These are phyloP conservation scores for Lutraria lutraria DNA, from an alignment of 2,888 invertebrate species.

Conservation along the genomic window DNA sequence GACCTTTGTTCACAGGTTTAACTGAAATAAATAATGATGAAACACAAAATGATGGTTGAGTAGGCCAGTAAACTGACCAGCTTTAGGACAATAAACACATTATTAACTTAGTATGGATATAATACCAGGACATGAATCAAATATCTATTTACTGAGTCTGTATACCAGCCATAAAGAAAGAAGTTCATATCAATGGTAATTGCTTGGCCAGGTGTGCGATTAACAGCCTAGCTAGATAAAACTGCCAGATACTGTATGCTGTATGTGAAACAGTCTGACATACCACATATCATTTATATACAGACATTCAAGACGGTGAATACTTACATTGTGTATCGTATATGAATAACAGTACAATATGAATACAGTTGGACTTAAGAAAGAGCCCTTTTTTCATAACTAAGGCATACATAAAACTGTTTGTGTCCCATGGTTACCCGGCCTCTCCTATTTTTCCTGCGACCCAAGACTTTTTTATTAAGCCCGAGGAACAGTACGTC, in stretches of 20 bases:
- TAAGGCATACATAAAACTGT: no score
- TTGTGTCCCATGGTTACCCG: no score
- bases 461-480: no score
- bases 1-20: no score
- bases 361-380: not conserved
- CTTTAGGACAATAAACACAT: not conserved
- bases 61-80: not conserved
- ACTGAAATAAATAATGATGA: no score
- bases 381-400: no score
- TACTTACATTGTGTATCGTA: not conserved
- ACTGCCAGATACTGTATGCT: slow-evolving; percentile 36
- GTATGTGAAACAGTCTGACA: slow-evolving; percentile 33
- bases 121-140: not conserved
- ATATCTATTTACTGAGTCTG: not conserved
- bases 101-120: not conserved
- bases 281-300: slow-evolving; percentile 32
- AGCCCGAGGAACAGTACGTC: no score
- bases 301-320: not conserved
- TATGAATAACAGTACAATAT: not conserved
- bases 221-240: slow-evolving; percentile 55
- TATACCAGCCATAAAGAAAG: slow-evolving; percentile 16
- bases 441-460: no score
- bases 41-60: no score
- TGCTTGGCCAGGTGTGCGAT: slow-evolving; percentile 55
- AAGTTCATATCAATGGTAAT: slow-evolving; percentile 50